Base-by-base conservation (phyloP, 2,888 invertebrate species). In the Agriopis aurantiaria region DNA sequence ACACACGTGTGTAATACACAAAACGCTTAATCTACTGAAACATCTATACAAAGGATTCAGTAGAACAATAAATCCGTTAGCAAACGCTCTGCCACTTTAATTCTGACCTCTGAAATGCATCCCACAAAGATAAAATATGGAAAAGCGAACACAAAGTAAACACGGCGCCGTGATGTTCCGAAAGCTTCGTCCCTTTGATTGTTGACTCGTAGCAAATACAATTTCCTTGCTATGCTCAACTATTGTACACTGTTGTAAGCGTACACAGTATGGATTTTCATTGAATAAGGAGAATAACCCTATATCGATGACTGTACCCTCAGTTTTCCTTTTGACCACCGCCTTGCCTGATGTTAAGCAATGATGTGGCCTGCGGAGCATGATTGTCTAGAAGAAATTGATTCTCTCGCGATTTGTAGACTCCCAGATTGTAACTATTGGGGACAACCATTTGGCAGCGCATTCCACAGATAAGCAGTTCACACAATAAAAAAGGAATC, bases 191-290 rank as follows among this genome's bases (percentile, higher is more conserved):
- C 68, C 63, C 80, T 80, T 80, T 80, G 81, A 78, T 69, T 77
- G 75, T 70, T 80, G 78, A 80, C 74, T 77, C 75, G 78, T 68
- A 73, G 73, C 74, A 79, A 82, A 83, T 74, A 79, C 74, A 81
- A 83, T 82, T 81, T 77, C 68, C 74, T 69, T 78, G 68, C 75
- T 73, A 72, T 73, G 75, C 65, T 72, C 65, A 69, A 61, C 73
- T 80, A 69, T 75, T 73, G 75, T 76, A 69, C 58, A 59, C 65
- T n/a, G 46, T 46, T 52, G 11, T 33, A 2, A 9, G 7, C 8
- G 9, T 17, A 1, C 40, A 8, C 65, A 69, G 69, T 69, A 65
- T 46, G 65, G 60, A 49, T 48, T 14, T 59, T 59, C 8, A 6
- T 8, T 8, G 6, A 43, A 33, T 23, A 11, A 46, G 8, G 17